A percentile compares a stretch with the other conserved stretches of the same genome.
Evolutionary conservation across 2,113 vertebrate species (phyloP).

Genomic region (Peromyscus californicus): DNA sequence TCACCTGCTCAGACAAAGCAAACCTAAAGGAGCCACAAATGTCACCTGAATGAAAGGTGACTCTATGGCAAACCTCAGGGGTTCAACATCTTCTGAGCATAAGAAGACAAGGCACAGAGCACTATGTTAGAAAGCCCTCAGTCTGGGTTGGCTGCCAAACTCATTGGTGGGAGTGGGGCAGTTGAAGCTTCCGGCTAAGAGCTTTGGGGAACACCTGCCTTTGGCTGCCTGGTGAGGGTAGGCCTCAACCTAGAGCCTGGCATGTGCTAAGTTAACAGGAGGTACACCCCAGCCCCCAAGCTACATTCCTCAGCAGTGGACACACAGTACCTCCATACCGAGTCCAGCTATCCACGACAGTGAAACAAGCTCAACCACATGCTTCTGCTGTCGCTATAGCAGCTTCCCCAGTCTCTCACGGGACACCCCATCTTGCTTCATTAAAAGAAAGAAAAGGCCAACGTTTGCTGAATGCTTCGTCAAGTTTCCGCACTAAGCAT

Average conservation of each 20-base stretch:
- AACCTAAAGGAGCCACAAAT: background rate
- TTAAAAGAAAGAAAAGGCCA: background rate
- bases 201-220: background rate
- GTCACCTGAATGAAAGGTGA: background rate
- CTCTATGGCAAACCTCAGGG: background rate
- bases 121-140: too few relatives aligned
- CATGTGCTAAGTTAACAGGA: background rate
- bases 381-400: background rate
- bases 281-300: background rate
- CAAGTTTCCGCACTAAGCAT: background rate
- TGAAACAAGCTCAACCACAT: background rate
- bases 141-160: background rate
- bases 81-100: background rate
- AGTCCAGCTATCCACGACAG: background rate
- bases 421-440: background rate
- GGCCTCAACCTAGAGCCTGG: background rate
- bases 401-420: background rate
- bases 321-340: background rate
- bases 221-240: background rate
- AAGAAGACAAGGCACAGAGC: background rate
- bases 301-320: background rate
- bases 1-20: conserved; percentile 6
- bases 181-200: background rate
- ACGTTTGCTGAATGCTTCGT: background rate
- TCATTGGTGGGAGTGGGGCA: too few relatives aligned